Evolutionary conservation across 53 echinoderm and acorn worm genomes (phyloP).

Genomic region (Hippasteria phrygiana): DNA sequence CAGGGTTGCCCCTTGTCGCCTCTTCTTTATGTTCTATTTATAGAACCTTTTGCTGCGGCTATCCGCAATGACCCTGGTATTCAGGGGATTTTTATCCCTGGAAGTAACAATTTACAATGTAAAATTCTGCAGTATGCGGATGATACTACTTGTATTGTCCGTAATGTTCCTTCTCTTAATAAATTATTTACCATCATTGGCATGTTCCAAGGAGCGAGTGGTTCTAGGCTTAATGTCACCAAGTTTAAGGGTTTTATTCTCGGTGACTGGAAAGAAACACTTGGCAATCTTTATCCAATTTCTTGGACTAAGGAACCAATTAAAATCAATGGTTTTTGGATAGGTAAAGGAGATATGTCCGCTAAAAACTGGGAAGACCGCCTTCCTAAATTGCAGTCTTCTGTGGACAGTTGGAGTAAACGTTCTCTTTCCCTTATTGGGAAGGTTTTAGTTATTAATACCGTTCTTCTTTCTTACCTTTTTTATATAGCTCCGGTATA

Average conservation of each 20-base stretch:
- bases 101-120: not conserved
- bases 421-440: conserved; percentile 10
- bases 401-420: not conserved
- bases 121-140: conserved; percentile 13
- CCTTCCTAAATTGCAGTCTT: not conserved
- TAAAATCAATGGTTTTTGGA: conserved; percentile 36
- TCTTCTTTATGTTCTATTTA: conserved; percentile 7
- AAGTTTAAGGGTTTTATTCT: conserved; percentile 31
- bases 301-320: conserved; percentile 32
- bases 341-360: conserved; percentile 14
- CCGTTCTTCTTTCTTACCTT: not conserved
- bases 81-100: not conserved
- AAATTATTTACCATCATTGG: not conserved
- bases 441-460: conserved; percentile 44
- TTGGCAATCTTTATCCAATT: not conserved
- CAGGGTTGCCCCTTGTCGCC: conserved; percentile 55
- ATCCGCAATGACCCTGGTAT: not conserved
- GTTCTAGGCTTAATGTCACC: conserved; percentile 20
- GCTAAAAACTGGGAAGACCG: conserved; percentile 16
- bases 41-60: conserved; percentile 30
- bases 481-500: conserved; percentile 32
- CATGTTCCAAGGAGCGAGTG: not conserved
- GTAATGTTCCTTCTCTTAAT: not conserved
- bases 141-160: conserved; percentile 22
- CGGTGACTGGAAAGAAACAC: conserved; percentile 3